Base-by-base conservation (phyloP, 2,113 vertebrate genomes). In the Myrmophylax atrothorax region DNA sequence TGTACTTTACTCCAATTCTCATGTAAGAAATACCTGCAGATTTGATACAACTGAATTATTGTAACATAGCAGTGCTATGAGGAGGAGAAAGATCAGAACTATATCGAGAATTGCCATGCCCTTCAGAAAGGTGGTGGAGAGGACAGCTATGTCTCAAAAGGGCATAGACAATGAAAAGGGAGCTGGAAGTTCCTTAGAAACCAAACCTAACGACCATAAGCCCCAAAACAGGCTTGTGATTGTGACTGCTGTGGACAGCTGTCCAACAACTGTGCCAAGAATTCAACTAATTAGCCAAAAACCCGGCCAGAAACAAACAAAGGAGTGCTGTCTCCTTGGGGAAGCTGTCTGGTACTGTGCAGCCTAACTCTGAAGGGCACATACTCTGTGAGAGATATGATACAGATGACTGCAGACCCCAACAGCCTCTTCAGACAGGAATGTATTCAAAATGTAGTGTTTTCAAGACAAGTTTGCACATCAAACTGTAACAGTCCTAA, bases 181-280 rank as follows among this genome's bases (percentile, higher is more conserved):
- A 81, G 69, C 64, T 64, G 64, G 77, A 88, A 55, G 37, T 26
- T 97, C 88, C 94, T 84, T 95, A 62, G 96, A 97, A 96, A 94
- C 88, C 44, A 92, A 94, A 89, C 68, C 64, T 84, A 96, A 94
- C 94, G 90, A 95, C 88, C n/a, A 90, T 66, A 93, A 84, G 90
- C 81, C 88, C 62, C 80, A 75, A 89, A 95, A 97, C 96, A 96
- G 80, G 89, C 88, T 84, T 93, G 88, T 90, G 90, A 96, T 92
- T 97, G 94, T 96, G 86, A 91, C 83, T 0, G 23, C 79, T 92
- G 90, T 69, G 62, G 94, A 93, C 96, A 95, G 95, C 93, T 96
- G 95, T 95, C 96, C 88, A 89, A 93, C 44, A 89, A 94, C 69
- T 72, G 90, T 92, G 96, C 96, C 96, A 97, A 94, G 95, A 94